phyloP scores from a whole-genome alignment of 2,113 vertebrate species.

The Neomonachus schauinslandi region DNA sequence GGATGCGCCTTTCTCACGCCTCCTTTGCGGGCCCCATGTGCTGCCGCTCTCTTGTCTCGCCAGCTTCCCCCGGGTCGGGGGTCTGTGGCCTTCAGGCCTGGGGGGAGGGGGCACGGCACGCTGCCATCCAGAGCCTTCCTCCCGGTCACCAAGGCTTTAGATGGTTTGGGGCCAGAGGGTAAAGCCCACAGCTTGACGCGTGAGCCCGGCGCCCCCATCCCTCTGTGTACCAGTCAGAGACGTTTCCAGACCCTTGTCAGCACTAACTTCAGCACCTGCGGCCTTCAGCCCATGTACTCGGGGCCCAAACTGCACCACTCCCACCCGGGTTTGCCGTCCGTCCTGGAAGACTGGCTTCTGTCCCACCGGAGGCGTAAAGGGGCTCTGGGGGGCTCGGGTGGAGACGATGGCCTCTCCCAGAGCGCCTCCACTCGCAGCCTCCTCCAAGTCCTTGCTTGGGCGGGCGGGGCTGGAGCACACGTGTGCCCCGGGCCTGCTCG shows the following conservation, averaged over 20 bases:
- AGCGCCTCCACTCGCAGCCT: not conserved
- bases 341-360: not conserved
- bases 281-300: not conserved
- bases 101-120: not conserved
- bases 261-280: not conserved
- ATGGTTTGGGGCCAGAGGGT: not conserved
- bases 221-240: fast-evolving
- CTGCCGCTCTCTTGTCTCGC: not conserved
- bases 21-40: fast-evolving
- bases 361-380: not conserved
- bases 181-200: too few relatives aligned
- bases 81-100: not conserved
- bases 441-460: not conserved
- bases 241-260: not conserved
- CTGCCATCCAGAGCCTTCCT: not conserved
- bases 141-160: not conserved
- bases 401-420: not conserved
- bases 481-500: not conserved
- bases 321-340: not conserved
- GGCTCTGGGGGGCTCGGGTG: not conserved
- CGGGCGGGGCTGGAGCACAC: not conserved
- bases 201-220: fast-evolving
- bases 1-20: fast-evolving
- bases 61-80: not conserved
- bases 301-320: not conserved